Conservation (phyloP, 2,888 invertebrate species). For the Ectropis crepuscularia region DNA sequence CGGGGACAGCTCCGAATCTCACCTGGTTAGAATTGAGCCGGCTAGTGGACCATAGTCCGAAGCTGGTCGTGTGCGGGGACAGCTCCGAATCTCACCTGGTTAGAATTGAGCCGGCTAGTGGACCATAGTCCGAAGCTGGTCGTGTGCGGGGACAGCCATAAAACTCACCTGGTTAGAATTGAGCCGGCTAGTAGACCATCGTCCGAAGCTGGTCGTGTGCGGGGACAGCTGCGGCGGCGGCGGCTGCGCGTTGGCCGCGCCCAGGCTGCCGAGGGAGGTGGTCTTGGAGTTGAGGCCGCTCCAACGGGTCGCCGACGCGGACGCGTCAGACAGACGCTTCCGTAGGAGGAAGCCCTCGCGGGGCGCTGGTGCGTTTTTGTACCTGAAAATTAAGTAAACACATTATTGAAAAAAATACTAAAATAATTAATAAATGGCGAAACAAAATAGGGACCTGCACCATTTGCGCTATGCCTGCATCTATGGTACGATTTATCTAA, state of each 20-base stretch:
- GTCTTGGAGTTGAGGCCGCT: slow-evolving; percentile 92
- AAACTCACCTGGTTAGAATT: slow-evolving; percentile 77
- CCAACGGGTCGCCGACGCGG: slow-evolving; percentile 84
- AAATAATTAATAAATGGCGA: too few species aligned
- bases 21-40: background rate
- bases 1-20: slow-evolving; percentile 68
- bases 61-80: background rate
- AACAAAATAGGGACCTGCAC: too few species aligned
- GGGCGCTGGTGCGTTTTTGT: slow-evolving; percentile 88
- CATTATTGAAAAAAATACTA: too few species aligned
- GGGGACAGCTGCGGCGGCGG: slow-evolving; percentile 80
- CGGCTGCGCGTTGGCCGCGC: slow-evolving; percentile 84
- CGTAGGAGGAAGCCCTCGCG: slow-evolving; percentile 92
- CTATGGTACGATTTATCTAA: too few species aligned
- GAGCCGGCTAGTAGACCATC: slow-evolving; percentile 91
- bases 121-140: background rate
- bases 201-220: slow-evolving; percentile 83
- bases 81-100: background rate
- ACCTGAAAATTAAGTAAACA: slow-evolving; percentile 58
- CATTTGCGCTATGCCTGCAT: too few species aligned
- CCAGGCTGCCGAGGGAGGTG: slow-evolving; percentile 92
- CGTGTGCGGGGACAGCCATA: background rate
- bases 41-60: background rate
- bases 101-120: background rate
- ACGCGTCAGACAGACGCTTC: slow-evolving; percentile 90